phyloP scores from a whole-genome alignment of 2,113 vertebrate species.

The Gavialis gangeticus region DNA sequence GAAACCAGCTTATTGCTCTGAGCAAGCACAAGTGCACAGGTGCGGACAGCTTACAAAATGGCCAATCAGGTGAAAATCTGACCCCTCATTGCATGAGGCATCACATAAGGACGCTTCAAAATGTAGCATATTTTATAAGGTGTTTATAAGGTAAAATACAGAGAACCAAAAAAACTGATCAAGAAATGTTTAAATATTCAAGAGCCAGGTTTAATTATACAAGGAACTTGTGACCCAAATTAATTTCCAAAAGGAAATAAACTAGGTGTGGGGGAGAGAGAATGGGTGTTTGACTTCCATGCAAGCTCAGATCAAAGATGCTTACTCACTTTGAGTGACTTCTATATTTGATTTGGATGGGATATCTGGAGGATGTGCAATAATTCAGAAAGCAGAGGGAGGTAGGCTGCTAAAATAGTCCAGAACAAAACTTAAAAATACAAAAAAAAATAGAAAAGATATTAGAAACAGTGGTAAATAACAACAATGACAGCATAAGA shows the following conservation, averaged over 20 bases:
- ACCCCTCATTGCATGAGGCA: too few species aligned
- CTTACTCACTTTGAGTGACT: not conserved
- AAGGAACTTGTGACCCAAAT: not conserved
- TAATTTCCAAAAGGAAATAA: not conserved
- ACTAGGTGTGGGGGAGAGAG: not conserved
- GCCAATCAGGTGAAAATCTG: too few species aligned
- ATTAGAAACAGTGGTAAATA: not conserved
- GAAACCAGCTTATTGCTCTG: too few species aligned
- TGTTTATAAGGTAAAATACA: not conserved
- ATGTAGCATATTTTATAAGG: too few species aligned
- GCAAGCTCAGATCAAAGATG: not conserved
- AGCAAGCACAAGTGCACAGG: too few species aligned
- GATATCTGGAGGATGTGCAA: not conserved
- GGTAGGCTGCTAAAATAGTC: not conserved
- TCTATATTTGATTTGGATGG: not conserved
- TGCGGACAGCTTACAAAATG: too few species aligned
- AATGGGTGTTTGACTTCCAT: not conserved
- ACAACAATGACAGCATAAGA: not conserved
- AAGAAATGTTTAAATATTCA: not conserved
- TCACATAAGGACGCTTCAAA: too few species aligned
- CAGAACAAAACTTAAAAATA: not conserved
- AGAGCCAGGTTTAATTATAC: too few species aligned
- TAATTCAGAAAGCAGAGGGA: not conserved
- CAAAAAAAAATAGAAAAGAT: not conserved
- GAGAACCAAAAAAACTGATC: not conserved